These are phyloP conservation scores for Pachypsylla venusta DNA, from an alignment of 1,140 invertebrate genomes.

Conservation along the genomic window DNA sequence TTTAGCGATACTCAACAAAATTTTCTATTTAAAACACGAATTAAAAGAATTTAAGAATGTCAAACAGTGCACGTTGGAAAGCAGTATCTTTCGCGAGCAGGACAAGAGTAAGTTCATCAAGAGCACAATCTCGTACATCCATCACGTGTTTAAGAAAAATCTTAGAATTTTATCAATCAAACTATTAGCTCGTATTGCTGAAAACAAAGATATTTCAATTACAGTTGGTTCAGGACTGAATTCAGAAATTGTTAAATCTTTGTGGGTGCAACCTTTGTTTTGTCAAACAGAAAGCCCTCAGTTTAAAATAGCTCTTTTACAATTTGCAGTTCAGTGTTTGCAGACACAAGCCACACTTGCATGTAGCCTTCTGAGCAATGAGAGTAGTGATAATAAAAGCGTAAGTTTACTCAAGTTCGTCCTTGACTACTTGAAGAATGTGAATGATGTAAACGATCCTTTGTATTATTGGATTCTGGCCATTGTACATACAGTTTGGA, in stretches of 20 bases:
- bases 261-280: neutral
- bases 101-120: neutral
- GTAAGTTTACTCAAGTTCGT: neutral
- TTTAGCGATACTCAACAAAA: neutral
- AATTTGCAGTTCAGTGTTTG: neutral
- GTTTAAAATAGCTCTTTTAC: constrained; percentile 3
- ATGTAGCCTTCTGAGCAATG: neutral
- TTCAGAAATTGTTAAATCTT: neutral
- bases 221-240: neutral
- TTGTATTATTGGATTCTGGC: neutral
- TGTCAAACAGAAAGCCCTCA: neutral
- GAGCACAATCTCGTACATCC: neutral
- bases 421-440: neutral
- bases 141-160: neutral
- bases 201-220: neutral
- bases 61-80: too few relatives aligned
- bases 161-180: neutral
- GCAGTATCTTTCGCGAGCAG: too few relatives aligned
- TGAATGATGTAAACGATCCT: neutral
- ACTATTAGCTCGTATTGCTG: neutral
- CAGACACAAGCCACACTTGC: constrained; percentile 3
- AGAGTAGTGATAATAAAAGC: neutral
- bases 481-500: neutral
- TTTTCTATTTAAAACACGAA: neutral
- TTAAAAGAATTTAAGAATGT: neutral